A percentile compares a stretch with the other conserved stretches of the same genome.
These are phyloP conservation scores for Halictus quadricinctus DNA, from an alignment of 2,888 invertebrate genomes.

Conservation along the genomic window DNA sequence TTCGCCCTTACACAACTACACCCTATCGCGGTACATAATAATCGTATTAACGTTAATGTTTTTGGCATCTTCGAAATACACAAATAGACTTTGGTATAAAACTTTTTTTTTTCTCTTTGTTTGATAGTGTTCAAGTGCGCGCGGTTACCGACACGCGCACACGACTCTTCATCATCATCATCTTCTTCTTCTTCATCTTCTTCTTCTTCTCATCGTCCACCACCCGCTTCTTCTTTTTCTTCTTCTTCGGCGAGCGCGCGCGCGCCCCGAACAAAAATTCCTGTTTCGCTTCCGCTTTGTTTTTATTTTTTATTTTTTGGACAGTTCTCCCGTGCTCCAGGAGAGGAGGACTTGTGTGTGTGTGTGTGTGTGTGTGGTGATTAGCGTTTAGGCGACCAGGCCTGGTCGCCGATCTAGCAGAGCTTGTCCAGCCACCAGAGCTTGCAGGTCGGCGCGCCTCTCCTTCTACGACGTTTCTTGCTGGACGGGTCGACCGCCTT, in stretches of 20 bases:
- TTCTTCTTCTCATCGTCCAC: not conserved
- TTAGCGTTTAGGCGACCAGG: not conserved
- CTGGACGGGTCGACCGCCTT: conserved; percentile 88
- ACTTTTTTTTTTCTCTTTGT: conserved; percentile 71
- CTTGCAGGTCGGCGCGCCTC: conserved; percentile 82
- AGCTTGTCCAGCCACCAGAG: conserved; percentile 83
- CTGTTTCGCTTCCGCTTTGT: conserved; percentile 51
- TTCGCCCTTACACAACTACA: conserved; percentile 70
- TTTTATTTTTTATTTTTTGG: conserved; percentile 42
- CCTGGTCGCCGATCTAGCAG: conserved; percentile 72
- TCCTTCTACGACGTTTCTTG: conserved; percentile 89
- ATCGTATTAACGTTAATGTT: conserved; percentile 80
- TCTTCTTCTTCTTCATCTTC: not conserved
- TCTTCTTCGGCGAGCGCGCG: conserved; percentile 53
- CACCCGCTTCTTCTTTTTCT: not conserved
- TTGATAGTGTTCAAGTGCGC: conserved; percentile 82
- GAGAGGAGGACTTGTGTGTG: conserved; percentile 52
- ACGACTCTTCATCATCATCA: not conserved
- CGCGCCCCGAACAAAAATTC: conserved; percentile 55
- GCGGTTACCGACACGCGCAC: not conserved
- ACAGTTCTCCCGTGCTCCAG: conserved; percentile 57
- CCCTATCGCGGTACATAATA: conserved; percentile 72
- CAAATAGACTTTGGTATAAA: conserved; percentile 87
- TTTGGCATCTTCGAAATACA: conserved; percentile 87
- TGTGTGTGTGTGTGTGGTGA: not conserved